phyloP scores from a whole-genome alignment of 2,888 invertebrate genomes.

The Coecobrya sp. region DNA sequence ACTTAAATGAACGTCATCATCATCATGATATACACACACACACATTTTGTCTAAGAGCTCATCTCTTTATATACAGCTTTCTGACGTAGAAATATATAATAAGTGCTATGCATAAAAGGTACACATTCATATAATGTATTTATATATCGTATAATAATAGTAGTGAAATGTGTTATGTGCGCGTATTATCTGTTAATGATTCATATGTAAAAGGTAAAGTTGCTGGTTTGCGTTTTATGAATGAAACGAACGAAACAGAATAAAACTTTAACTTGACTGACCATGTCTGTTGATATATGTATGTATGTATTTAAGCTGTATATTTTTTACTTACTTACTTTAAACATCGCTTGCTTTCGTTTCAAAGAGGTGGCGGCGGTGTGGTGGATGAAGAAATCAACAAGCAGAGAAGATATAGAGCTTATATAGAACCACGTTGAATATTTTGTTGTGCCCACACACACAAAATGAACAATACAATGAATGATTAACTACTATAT shows the following conservation, averaged over 20 bases:
- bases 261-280: constrained; percentile 33
- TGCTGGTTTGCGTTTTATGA: constrained; percentile 72
- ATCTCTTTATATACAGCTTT: not conserved
- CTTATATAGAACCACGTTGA: too few relatives aligned
- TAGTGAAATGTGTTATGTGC: too few relatives aligned
- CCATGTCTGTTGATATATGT: too few relatives aligned
- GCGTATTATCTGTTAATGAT: constrained; percentile 31
- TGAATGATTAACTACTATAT: too few relatives aligned
- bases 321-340: constrained; percentile 13
- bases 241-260: constrained; percentile 58
- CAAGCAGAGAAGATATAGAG: not conserved
- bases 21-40: not conserved
- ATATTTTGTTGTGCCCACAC: too few relatives aligned
- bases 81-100: not conserved
- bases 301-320: too few relatives aligned
- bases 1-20: constrained; percentile 22
- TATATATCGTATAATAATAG: not conserved
- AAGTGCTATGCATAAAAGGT: not conserved
- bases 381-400: constrained; percentile 21
- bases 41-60: too few relatives aligned
- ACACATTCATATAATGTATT: not conserved
- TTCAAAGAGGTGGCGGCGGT: not conserved
- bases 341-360: not conserved
- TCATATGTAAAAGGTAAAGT: constrained; percentile 1
- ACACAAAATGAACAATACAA: too few relatives aligned